A percentile compares a stretch with the other conserved stretches of the same genome.
These are phyloP conservation scores for Pimpla rufipes DNA, from an alignment of 2,888 invertebrate species.

Conservation along the genomic window DNA sequence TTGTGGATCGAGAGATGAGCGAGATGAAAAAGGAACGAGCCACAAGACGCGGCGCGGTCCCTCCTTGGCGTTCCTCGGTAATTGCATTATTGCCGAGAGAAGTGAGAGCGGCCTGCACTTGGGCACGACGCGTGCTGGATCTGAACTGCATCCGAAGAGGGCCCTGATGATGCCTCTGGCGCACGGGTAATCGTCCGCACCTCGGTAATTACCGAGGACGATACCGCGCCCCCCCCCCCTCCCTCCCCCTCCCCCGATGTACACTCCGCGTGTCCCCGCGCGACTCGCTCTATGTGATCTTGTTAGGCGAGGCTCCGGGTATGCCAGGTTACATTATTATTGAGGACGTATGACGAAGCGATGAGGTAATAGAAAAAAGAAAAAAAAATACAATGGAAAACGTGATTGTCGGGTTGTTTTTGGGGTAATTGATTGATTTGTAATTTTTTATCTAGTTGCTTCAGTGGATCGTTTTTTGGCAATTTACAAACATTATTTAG, in stretches of 20 bases:
- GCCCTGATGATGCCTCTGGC: slow-evolving; percentile 27
- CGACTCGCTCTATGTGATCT: slow-evolving; percentile 69
- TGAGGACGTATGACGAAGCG: not conserved
- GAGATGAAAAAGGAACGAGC: slow-evolving; percentile 19
- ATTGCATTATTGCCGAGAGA: slow-evolving; percentile 72
- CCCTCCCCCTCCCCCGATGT: too few species aligned
- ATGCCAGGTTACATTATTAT: slow-evolving; percentile 43
- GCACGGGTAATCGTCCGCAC: slow-evolving; percentile 70
- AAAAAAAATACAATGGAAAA: not conserved
- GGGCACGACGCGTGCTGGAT: slow-evolving; percentile 68
- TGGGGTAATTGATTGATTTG: too few species aligned
- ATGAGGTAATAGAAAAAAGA: not conserved
- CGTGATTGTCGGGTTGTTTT: too few species aligned
- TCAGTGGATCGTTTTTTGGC: too few species aligned
- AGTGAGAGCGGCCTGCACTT: slow-evolving; percentile 64
- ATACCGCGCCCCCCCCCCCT: too few species aligned
- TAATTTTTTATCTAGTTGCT: too few species aligned
- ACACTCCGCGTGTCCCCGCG: too few species aligned
- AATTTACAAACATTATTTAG: too few species aligned
- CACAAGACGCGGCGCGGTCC: slow-evolving; percentile 40
- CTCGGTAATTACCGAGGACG: slow-evolving; percentile 71
- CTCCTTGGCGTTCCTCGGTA: slow-evolving; percentile 66
- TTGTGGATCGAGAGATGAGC: slow-evolving; percentile 21
- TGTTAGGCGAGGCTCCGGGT: slow-evolving; percentile 67
- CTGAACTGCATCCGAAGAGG: slow-evolving; percentile 59